These are phyloP conservation scores for Dendrocopos noguchii DNA, from an alignment of 2,113 vertebrate genomes.

Conservation along the genomic window DNA sequence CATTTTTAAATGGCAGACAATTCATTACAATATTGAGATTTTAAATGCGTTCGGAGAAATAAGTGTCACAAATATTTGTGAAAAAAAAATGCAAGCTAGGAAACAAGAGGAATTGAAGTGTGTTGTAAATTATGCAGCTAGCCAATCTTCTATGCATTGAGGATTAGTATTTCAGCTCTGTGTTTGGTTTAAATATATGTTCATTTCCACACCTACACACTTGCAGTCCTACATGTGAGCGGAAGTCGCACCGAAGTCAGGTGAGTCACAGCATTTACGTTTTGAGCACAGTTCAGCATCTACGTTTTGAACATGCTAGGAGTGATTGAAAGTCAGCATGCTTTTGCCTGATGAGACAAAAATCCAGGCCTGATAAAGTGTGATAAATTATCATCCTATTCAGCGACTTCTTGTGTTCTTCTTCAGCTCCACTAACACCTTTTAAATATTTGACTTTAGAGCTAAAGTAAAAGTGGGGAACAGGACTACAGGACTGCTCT, in stretches of 20 bases:
- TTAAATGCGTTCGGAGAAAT: neutral
- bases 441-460: slow-evolving; percentile 7
- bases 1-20: neutral
- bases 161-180: neutral
- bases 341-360: slow-evolving; percentile 20
- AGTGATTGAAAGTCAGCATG: neutral
- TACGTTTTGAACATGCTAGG: slow-evolving; percentile 3
- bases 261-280: slow-evolving; percentile 11
- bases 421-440: neutral
- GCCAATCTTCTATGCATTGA: neutral
- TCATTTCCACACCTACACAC: neutral
- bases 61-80: neutral
- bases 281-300: neutral
- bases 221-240: neutral
- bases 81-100: neutral
- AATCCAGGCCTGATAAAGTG: neutral
- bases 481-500: neutral
- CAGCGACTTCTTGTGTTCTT: neutral
- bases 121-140: neutral
- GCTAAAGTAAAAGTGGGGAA: neutral
- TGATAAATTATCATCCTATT: slow-evolving; percentile 9
- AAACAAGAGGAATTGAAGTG: neutral
- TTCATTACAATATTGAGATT: neutral
- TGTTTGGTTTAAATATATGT: neutral
- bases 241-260: neutral